Evolutionary conservation across 2,888 invertebrate genomes (phyloP).

Genomic region (Amitus sp.): DNA sequence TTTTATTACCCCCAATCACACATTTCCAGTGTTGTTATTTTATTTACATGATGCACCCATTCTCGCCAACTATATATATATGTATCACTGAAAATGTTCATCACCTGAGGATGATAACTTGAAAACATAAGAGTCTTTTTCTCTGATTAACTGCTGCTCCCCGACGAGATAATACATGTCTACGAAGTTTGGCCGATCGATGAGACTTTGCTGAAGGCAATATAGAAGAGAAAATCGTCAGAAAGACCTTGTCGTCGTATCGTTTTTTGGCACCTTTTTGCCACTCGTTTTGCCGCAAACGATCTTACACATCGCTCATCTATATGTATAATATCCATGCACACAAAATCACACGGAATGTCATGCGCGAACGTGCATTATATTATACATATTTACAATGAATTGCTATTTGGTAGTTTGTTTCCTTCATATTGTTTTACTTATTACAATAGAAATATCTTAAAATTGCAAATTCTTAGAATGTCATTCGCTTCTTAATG

Average conservation of each 20-base stretch:
- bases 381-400: conserved; percentile 24
- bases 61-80: conserved; percentile 26
- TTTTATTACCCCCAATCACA: conserved; percentile 5
- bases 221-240: conserved; percentile 14
- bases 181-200: background rate
- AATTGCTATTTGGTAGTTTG: conserved; percentile 41
- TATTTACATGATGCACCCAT: conserved; percentile 7
- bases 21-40: too few species aligned
- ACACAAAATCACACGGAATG: too few species aligned
- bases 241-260: conserved; percentile 25
- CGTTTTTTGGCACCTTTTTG: conserved; percentile 25
- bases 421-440: conserved; percentile 45
- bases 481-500: conserved; percentile 41
- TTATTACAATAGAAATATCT: conserved; percentile 60
- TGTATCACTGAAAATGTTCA: conserved; percentile 33
- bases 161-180: background rate
- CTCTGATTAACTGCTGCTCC: background rate
- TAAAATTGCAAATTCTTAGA: conserved; percentile 56
- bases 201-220: background rate
- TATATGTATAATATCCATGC: background rate
- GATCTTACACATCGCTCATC: conserved; percentile 15
- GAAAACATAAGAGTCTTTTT: conserved; percentile 22
- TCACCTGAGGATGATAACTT: conserved; percentile 33
- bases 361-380: conserved; percentile 7
- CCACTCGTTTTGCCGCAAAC: conserved; percentile 24